Conservation (phyloP, 2,888 invertebrate species). For the Lithophane semibrunnea region DNA sequence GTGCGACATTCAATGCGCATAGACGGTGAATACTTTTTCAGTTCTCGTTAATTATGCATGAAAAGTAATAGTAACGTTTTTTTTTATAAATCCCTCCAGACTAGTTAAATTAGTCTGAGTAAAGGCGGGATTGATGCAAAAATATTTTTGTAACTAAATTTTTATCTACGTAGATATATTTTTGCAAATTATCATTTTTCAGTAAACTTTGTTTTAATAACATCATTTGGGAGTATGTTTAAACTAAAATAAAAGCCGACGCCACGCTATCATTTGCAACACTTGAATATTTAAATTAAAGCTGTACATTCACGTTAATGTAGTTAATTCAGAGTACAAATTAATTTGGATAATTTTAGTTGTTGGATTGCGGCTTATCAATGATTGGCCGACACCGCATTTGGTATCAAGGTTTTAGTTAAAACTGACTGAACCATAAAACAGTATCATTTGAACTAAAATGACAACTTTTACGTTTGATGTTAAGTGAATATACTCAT, state of each 20-base stretch:
- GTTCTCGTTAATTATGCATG: background rate
- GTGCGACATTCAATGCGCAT: constrained; percentile 29
- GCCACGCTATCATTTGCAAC: constrained; percentile 17
- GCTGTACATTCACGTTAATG: constrained; percentile 5
- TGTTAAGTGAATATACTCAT: background rate
- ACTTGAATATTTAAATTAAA: constrained; percentile 22
- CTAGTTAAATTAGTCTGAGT: background rate
- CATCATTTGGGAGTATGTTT: background rate
- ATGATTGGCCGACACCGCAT: constrained; percentile 42
- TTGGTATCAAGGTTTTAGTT: constrained; percentile 46
- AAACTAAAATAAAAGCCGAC: constrained; percentile 5
- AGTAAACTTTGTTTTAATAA: background rate
- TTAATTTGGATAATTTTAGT: constrained; percentile 48
- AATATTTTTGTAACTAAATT: background rate
- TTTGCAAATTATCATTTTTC: background rate
- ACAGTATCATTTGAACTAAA: constrained; percentile 27
- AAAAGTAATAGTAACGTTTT: background rate
- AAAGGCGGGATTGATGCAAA: background rate
- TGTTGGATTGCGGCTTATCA: constrained; percentile 46
- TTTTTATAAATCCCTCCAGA: background rate
- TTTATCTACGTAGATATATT: background rate
- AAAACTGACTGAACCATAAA: constrained; percentile 38
- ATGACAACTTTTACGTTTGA: background rate
- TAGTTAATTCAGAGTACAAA: constrained; percentile 25
- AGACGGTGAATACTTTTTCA: constrained; percentile 23